These are phyloP conservation scores for Botia kubotai DNA, from an alignment of 2,797 vertebrate genomes.

Conservation along the genomic window DNA sequence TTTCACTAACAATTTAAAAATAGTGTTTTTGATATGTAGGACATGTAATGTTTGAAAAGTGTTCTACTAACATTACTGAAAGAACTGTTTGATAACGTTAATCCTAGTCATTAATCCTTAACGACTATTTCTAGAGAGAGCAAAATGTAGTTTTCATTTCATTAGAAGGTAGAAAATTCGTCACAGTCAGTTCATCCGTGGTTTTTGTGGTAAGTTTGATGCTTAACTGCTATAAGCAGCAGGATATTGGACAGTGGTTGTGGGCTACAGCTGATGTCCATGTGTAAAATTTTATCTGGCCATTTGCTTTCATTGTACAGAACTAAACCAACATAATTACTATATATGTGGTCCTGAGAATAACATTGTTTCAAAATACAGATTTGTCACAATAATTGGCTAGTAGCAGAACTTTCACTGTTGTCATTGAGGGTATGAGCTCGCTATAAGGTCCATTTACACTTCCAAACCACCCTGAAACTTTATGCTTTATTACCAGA, in stretches of 20 bases:
- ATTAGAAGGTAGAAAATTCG: background rate
- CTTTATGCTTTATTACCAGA: too few relatives aligned
- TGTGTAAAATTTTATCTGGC: slow-evolving; percentile 69
- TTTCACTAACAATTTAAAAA: too few relatives aligned
- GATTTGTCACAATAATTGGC: slow-evolving; percentile 53
- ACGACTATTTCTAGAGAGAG: background rate
- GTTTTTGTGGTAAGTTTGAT: slow-evolving; percentile 4
- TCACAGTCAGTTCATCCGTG: background rate
- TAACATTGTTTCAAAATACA: slow-evolving; percentile 58
- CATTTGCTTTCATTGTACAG: slow-evolving; percentile 70
- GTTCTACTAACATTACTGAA: too few relatives aligned
- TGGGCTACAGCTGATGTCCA: slow-evolving; percentile 67
- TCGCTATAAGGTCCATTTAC: background rate
- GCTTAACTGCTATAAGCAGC: slow-evolving; percentile 47
- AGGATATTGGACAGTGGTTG: slow-evolving; percentile 77
- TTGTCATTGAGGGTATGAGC: background rate
- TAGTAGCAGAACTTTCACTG: slow-evolving; percentile 24
- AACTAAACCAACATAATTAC: slow-evolving; percentile 68
- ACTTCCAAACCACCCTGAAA: background rate
- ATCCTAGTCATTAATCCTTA: too few relatives aligned
- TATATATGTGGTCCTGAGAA: slow-evolving; percentile 60
- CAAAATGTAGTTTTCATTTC: background rate
- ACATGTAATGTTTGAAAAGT: too few relatives aligned
- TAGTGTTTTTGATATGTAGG: too few relatives aligned
- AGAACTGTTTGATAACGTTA: background rate